A percentile compares a stretch with the other conserved stretches of the same genome.
phyloP scores from a whole-genome alignment of 2,888 invertebrate species.

The Pachliopta kotzebuea region DNA sequence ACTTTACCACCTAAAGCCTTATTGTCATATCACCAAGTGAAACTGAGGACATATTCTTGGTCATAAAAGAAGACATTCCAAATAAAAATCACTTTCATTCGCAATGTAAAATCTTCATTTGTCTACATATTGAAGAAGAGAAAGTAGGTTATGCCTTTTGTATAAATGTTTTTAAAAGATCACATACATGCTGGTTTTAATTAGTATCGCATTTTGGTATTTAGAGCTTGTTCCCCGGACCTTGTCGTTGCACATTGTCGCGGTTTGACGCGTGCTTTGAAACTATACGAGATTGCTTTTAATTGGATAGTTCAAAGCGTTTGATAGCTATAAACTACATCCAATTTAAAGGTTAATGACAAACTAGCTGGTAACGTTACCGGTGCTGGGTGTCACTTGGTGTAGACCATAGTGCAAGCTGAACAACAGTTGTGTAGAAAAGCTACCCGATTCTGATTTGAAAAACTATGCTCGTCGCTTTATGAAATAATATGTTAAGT shows the following conservation, averaged over 20 bases:
- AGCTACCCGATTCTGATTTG: no score
- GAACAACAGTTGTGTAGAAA: no score
- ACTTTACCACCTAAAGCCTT: no score
- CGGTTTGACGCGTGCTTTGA: conserved; percentile 15
- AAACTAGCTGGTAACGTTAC: no score
- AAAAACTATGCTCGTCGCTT: no score
- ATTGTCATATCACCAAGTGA: no score
- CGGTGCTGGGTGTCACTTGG: no score
- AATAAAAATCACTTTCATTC: no score
- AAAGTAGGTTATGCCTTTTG: neutral
- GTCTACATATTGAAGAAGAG: neutral
- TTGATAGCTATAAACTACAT: neutral
- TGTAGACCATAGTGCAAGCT: no score
- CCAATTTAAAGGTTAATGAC: neutral
- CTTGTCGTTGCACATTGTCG: neutral
- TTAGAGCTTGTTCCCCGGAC: neutral
- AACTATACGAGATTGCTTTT: conserved; percentile 9
- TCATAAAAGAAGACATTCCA: no score
- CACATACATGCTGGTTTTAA: neutral
- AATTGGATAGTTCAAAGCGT: neutral
- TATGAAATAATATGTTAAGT: no score
- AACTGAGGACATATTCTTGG: no score
- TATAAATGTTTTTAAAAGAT: neutral
- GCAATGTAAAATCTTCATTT: neutral
- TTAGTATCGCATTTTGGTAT: conserved; percentile 11